Base-by-base conservation (phyloP, 2,797 vertebrate species). In the Sebastes minor region DNA sequence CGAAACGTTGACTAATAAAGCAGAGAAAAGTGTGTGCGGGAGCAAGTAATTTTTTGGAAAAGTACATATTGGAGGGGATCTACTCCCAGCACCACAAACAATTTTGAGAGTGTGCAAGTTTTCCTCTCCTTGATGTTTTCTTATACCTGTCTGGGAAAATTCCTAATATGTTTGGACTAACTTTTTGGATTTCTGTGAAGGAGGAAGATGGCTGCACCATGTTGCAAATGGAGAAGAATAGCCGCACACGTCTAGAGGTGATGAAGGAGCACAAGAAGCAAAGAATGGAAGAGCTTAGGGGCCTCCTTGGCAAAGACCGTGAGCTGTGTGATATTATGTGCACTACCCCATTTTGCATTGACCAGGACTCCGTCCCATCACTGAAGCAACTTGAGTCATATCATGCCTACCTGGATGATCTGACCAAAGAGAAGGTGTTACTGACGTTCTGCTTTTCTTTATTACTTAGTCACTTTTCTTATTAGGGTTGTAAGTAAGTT, bases 171-270 rank as follows among this genome's bases (percentile, higher is more conserved):
- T 75, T 65, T 33, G 12, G 59, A 56, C 23, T 56, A 57, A 86
- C 66, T 7, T 49, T 38, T 22, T 78, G 62, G 2, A 18, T 80
- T 78, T 84, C 52, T 71, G 18, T 64, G 5, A 27, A 97, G 97
- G 96, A 96, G 81, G 97, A 97, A 20, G 94, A 95, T 2, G 95
- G 93, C 12, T 91, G 90, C 2, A 97, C 96, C 12, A 96, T 99
- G 79, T 86, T 99, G 86, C 97, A 99, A 90, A 86, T 96, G 80
- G 98, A 99, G 86, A 99, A 97, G 52, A 96, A 97, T 33, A 85
- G 96, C 71, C 96, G 97, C 7, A 97, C 96, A 0, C 95, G 90
- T 0, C 91, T 99, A 13, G 97, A 98, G 64, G 83, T 93, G 52
- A 85, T 98, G 94, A 79, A 93, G 53, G 96, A 96, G 82, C 96